Conservation (phyloP, 2,888 invertebrate species). For the Eulithis testata region DNA sequence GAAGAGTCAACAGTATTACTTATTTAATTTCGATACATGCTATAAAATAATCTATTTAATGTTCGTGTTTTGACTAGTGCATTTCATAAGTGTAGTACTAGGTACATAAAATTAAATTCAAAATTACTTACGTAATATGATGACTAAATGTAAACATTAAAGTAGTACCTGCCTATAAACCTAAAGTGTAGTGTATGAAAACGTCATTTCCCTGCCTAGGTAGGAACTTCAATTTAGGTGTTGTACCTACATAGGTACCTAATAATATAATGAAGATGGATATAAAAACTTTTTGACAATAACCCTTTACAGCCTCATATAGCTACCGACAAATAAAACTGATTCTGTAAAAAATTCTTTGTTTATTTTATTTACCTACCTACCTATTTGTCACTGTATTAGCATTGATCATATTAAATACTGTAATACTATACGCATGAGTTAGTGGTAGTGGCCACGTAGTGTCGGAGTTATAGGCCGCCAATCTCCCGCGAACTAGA, state of each 20-base stretch:
- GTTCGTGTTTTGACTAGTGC: constrained; percentile 59
- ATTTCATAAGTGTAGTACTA: constrained; percentile 53
- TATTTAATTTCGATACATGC: constrained; percentile 52
- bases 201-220: too few relatives aligned
- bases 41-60: constrained; percentile 47
- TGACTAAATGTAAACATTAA: too few relatives aligned
- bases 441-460: too few relatives aligned
- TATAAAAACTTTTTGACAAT: constrained; percentile 78
- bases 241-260: too few relatives aligned
- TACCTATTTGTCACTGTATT: too few relatives aligned
- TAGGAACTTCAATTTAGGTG: too few relatives aligned
- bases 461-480: too few relatives aligned
- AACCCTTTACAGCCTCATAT: constrained; percentile 81
- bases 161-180: background rate
- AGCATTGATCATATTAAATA: too few relatives aligned
- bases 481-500: too few relatives aligned
- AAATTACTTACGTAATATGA: background rate
- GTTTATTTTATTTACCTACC: constrained; percentile 32
- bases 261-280: constrained; percentile 65
- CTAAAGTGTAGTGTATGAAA: too few relatives aligned
- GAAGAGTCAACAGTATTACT: constrained; percentile 80
- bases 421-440: too few relatives aligned
- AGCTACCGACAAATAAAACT: constrained; percentile 80
- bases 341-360: constrained; percentile 65
- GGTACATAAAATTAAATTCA: background rate